Base-by-base conservation (phyloP, 2,888 invertebrate species). In the Drepanosiphum platanoidis region DNA sequence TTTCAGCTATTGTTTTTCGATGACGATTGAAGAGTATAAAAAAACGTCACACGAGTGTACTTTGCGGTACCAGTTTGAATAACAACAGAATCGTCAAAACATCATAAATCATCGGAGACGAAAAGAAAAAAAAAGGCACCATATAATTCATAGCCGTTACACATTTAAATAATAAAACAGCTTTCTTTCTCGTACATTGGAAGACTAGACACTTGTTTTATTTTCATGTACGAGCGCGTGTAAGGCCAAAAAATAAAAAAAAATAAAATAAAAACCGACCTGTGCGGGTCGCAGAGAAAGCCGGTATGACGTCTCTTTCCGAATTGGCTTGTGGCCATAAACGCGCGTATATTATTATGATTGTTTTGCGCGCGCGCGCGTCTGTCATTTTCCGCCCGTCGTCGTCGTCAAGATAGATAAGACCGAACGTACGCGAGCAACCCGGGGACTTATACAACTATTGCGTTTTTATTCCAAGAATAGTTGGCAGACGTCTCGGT, bases 341-440 rank as follows among this genome's bases (percentile, higher is more conserved):
- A 70, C 80, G 79, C 13, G 78, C 30, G 64, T 64, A 78, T n/a
- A 75, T 75, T 75, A 75, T 75, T 78, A 78, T 78, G 77, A 78
- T 78, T 64, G 77, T 78, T 78, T 30, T n/a, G n/a, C n/a, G n/a
- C n/a, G n/a, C n/a, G 77, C 64, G 15, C 27, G 66, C 9, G 68
- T 52, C 34, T 52, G 34, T 79, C 68, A 68, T 68, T 42, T 30
- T 27, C 2, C 30, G 32, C 18, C 39, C 7, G 2, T 77, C 22
- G 22, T 61, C 7, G 2, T 77, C 22, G 22, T 61, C 8, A 61
- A 61, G 61, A n/a, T 7, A 61, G 61, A 61, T 61, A 61, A 61
- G 61, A 27, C 61, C 1, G 61, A 61, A n/a, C n/a, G 8, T 75
- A 13, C 52, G 18, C 58, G 30, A 72, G 72, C 58, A 75, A n/a